phyloP scores from a whole-genome alignment of 2,888 invertebrate species.

The Himalopsyche anomala region DNA sequence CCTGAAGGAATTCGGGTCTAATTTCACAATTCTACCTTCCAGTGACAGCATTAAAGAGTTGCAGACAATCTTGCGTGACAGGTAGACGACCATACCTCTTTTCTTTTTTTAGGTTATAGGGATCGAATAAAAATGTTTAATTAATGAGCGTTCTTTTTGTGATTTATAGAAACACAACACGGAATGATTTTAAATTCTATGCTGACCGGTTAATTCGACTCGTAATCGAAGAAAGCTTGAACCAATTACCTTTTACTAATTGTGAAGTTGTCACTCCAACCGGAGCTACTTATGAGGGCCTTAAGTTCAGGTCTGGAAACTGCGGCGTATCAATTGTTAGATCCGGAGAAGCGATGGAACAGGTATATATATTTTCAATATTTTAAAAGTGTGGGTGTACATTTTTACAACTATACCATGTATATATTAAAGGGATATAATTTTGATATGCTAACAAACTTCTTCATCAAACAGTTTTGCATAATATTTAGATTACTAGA shows the following conservation, averaged over 20 bases:
- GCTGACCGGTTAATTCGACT: slow-evolving; percentile 97
- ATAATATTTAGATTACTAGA: too few species aligned
- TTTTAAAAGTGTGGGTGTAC: not conserved
- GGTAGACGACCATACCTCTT: slow-evolving; percentile 74
- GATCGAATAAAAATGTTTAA: not conserved
- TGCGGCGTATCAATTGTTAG: slow-evolving; percentile 98
- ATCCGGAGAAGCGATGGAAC: slow-evolving; percentile 97
- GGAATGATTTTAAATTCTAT: slow-evolving; percentile 99
- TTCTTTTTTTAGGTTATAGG: slow-evolving; percentile 66
- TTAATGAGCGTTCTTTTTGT: not conserved
- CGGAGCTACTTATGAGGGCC: slow-evolving; percentile 91
- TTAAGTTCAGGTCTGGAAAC: slow-evolving; percentile 97
- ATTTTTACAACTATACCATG: too few species aligned
- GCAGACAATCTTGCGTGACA: slow-evolving; percentile 91
- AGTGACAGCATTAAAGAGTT: slow-evolving; percentile 90
- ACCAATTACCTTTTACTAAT: slow-evolving; percentile 95
- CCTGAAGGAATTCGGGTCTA: slow-evolving; percentile 80
- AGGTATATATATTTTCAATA: slow-evolving; percentile 71
- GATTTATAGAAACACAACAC: slow-evolving; percentile 86
- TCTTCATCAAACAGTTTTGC: too few species aligned
- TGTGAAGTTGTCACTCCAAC: slow-evolving; percentile 96
- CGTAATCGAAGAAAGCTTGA: slow-evolving; percentile 98
- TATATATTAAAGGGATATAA: too few species aligned
- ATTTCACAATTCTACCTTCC: slow-evolving; percentile 83
- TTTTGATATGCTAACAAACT: too few species aligned